A percentile compares a stretch with the other conserved stretches of the same genome.
Conservation (phyloP, 2,113 vertebrate species). For the Nannospalax galili region DNA sequence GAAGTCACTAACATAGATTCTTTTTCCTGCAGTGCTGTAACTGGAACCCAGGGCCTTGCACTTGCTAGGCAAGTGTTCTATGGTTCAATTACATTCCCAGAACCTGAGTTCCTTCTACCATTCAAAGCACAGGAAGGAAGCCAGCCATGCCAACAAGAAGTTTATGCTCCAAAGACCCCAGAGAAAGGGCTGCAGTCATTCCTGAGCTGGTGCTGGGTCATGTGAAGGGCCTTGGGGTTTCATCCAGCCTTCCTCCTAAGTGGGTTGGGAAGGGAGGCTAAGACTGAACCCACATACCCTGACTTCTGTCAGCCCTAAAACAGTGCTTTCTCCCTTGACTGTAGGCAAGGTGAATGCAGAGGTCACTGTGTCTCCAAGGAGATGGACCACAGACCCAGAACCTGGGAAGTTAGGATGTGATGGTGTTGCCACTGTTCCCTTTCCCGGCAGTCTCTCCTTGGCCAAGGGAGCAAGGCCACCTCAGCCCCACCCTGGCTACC, state of each 20-base stretch:
- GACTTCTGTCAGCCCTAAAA: not conserved
- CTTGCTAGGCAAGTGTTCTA: not conserved
- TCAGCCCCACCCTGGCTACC: not conserved
- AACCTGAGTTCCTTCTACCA: not conserved
- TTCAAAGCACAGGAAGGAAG: not conserved
- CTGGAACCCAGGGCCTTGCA: not conserved
- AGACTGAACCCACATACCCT: not conserved
- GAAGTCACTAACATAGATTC: not conserved
- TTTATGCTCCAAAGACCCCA: not conserved
- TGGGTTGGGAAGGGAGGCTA: not conserved
- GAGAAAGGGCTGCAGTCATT: not conserved
- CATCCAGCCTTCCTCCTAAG: not conserved
- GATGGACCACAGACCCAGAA: not conserved
- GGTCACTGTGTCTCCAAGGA: not conserved
- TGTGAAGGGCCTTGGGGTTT: fast-evolving
- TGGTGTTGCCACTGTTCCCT: not conserved
- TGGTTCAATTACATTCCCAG: not conserved
- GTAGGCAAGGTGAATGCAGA: not conserved
- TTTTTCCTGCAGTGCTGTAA: not conserved
- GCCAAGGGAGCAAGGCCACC: not conserved
- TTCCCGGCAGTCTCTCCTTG: not conserved
- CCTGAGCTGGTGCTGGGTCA: not conserved
- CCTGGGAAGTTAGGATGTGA: not conserved
- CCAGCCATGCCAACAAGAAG: not conserved
- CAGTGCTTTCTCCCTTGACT: not conserved